Percentiles rank a stretch among this genome's conserved stretches.
Conservation (phyloP, 2,797 vertebrate genomes). For the Basileuterus tristriatus region DNA sequence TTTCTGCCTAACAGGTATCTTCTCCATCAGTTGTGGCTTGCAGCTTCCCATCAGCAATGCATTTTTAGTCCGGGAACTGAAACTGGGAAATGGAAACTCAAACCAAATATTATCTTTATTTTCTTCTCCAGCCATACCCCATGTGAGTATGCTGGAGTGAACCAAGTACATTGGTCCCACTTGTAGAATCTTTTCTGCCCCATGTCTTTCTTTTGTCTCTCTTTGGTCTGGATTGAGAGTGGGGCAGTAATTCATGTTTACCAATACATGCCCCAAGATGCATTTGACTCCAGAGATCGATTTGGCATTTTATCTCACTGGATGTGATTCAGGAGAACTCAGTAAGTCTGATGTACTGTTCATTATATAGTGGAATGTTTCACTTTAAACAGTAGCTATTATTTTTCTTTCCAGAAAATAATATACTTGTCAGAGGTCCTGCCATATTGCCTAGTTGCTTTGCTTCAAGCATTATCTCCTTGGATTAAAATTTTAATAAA, state of each 20-base stretch:
- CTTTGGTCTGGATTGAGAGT: not conserved
- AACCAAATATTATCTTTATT: constrained; percentile 79
- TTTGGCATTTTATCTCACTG: not conserved
- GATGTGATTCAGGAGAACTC: not conserved
- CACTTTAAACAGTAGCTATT: not conserved
- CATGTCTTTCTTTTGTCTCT: not conserved
- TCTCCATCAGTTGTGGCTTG: constrained; percentile 82
- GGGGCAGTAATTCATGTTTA: not conserved
- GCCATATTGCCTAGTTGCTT: not conserved
- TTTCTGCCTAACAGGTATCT: constrained; percentile 82
- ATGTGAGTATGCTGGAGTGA: constrained; percentile 80
- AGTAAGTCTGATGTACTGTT: not conserved
- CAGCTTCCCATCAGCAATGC: constrained; percentile 64
- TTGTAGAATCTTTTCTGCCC: not conserved
- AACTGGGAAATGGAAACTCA: constrained; percentile 84
- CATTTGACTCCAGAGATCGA: not conserved
- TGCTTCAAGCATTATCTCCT: not conserved
- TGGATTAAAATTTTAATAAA: not conserved
- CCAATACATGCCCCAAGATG: not conserved
- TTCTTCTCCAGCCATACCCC: constrained; percentile 96
- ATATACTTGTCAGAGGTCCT: not conserved
- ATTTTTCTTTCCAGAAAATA: not conserved
- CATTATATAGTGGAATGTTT: not conserved
- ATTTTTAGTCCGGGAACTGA: constrained; percentile 80
- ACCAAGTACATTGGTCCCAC: not conserved